These are phyloP conservation scores for Apostichopus japonicus DNA, from an alignment of 35 echinoderm and acorn worm genomes.

Conservation along the genomic window DNA sequence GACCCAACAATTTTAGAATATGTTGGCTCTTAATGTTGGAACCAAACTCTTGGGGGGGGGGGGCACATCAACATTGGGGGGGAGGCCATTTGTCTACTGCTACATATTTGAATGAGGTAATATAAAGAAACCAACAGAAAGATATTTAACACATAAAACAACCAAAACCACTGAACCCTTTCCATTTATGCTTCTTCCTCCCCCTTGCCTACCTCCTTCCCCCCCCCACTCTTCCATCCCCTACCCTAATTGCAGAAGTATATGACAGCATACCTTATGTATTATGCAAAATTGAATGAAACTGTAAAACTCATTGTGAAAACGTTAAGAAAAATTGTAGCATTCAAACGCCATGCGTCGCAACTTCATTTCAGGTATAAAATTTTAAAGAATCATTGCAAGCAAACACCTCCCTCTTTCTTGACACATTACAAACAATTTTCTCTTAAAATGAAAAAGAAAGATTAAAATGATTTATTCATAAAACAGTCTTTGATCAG, in stretches of 20 bases:
- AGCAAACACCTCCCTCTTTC: not conserved
- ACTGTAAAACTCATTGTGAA: slow-evolving; percentile 1
- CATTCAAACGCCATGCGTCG: not conserved
- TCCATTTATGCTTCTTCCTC: too few species aligned
- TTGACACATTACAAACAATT: not conserved
- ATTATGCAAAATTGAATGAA: not conserved
- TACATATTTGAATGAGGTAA: too few species aligned
- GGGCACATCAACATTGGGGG: too few species aligned
- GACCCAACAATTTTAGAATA: too few species aligned
- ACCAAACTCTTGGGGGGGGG: too few species aligned
- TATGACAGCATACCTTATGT: not conserved
- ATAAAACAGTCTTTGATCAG: slow-evolving; percentile 2
- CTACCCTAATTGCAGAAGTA: not conserved
- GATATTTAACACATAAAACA: too few species aligned
- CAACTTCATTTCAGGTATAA: not conserved
- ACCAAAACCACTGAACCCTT: too few species aligned
- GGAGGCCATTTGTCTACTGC: too few species aligned
- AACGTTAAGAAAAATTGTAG: slow-evolving; percentile 3
- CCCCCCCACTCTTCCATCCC: too few species aligned
- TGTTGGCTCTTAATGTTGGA: too few species aligned
- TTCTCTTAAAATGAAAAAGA: not conserved
- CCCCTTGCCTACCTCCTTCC: too few species aligned
- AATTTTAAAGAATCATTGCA: not conserved
- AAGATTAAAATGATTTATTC: not conserved
- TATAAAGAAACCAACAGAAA: too few species aligned